These are phyloP conservation scores for Rana temporaria DNA, from an alignment of 2,113 vertebrate species.

Conservation along the genomic window DNA sequence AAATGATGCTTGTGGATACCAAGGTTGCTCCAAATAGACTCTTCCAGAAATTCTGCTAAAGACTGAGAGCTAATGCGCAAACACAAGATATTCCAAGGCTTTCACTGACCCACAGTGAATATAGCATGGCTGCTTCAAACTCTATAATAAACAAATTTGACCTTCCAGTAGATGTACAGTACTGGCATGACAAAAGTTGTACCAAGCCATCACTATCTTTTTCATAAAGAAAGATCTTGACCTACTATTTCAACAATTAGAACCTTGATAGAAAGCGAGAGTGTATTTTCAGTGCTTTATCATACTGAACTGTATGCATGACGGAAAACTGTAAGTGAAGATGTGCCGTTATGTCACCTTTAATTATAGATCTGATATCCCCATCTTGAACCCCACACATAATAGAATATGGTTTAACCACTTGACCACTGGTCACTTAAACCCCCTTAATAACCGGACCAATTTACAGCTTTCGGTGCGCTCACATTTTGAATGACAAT, in stretches of 20 bases:
- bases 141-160: conserved; percentile 5
- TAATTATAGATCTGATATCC: no score
- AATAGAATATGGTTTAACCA: no score
- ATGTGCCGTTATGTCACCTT: no score
- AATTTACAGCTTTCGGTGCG: no score
- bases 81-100: conserved; percentile 43
- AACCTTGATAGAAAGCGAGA: no score
- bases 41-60: conserved; percentile 43
- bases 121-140: not conserved
- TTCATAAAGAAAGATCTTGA: not conserved
- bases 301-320: no score
- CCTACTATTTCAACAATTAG: not conserved
- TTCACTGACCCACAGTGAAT: not conserved
- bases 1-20: conserved; percentile 21
- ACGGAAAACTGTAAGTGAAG: no score
- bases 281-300: no score
- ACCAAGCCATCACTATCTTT: not conserved
- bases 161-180: conserved; percentile 5
- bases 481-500: no score
- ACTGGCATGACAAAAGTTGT: not conserved
- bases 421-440: no score
- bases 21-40: conserved; percentile 41
- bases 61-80: conserved; percentile 17
- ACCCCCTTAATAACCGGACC: no score
- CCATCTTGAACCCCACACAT: no score